A percentile compares a stretch with the other conserved stretches of the same genome.
These are phyloP conservation scores for Agriotes lineatus DNA, from an alignment of 2,888 invertebrate species.

Conservation along the genomic window DNA sequence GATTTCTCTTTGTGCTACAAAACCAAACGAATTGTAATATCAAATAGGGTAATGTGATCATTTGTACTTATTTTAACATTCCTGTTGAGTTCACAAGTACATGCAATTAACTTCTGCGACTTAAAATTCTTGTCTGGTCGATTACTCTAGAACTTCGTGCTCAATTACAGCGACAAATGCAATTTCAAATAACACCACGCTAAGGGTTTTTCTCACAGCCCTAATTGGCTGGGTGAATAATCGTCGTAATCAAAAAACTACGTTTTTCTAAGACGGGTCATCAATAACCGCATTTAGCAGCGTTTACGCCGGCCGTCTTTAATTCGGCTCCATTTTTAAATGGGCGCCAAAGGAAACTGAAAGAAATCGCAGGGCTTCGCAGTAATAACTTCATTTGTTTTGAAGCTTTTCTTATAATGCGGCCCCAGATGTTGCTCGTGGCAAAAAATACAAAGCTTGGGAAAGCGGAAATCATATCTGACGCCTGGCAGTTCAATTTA, in stretches of 20 bases:
- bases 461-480: slow-evolving; percentile 22
- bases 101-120: not conserved
- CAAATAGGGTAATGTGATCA: too few species aligned
- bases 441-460: slow-evolving; percentile 5
- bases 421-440: slow-evolving; percentile 19
- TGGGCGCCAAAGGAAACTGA: slow-evolving; percentile 8
- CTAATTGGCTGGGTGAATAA: slow-evolving; percentile 20
- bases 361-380: slow-evolving; percentile 2
- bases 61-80: too few species aligned
- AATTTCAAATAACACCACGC: slow-evolving; percentile 3
- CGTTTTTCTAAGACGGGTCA: slow-evolving; percentile 9
- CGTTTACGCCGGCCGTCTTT: slow-evolving; percentile 14
- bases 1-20: too few species aligned
- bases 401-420: slow-evolving; percentile 29
- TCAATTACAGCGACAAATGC: slow-evolving; percentile 11
- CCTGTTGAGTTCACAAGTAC: too few species aligned
- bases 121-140: not conserved
- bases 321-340: slow-evolving; percentile 17
- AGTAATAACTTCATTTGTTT: slow-evolving; percentile 32
- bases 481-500: slow-evolving; percentile 27
- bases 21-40: too few species aligned
- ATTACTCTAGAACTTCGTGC: not conserved
- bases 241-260: slow-evolving; percentile 16
- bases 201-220: slow-evolving; percentile 6
- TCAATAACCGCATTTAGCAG: slow-evolving; percentile 9